phyloP scores from a whole-genome alignment of 2,797 vertebrate genomes.

The Centroberyx gerrardi region DNA sequence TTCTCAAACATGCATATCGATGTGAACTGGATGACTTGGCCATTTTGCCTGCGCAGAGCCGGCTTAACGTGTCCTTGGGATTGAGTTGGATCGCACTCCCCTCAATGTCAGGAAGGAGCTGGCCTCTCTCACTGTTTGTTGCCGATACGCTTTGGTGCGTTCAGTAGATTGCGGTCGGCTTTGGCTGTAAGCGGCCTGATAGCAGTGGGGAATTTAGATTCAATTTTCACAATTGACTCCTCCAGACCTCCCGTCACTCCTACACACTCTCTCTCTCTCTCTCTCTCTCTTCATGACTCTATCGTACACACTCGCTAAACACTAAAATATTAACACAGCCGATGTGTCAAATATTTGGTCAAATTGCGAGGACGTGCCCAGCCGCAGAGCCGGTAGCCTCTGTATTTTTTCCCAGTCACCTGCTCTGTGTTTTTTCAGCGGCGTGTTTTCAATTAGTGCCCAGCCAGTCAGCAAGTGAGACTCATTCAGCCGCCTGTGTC shows the following conservation, averaged over 20 bases:
- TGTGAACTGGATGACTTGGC: neutral
- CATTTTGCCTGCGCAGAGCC: neutral
- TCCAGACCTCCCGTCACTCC: slow-evolving; percentile 10
- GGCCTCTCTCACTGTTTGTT: neutral
- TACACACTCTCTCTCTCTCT: slow-evolving; percentile 3
- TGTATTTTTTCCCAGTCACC: neutral
- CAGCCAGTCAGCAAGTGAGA: slow-evolving; percentile 28
- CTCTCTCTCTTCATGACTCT: slow-evolving; percentile 1
- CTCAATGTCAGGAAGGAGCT: neutral
- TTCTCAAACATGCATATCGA: neutral
- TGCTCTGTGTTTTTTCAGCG: slow-evolving; percentile 7
- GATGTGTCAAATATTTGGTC: slow-evolving; percentile 1
- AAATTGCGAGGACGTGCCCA: neutral
- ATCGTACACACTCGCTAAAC: neutral
- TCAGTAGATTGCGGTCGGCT: neutral
- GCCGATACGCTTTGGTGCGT: neutral
- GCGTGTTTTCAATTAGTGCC: slow-evolving; percentile 41
- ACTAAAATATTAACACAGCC: neutral
- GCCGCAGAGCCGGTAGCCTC: neutral
- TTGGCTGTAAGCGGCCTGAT: slow-evolving; percentile 5
- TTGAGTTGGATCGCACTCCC: neutral
- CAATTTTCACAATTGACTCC: neutral
- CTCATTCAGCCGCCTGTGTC: slow-evolving; percentile 46
- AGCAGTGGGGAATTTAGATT: slow-evolving; percentile 12
- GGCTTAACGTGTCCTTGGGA: neutral